Evolutionary conservation across 2,888 invertebrate species (phyloP).

Genomic region (Noctua janthina): DNA sequence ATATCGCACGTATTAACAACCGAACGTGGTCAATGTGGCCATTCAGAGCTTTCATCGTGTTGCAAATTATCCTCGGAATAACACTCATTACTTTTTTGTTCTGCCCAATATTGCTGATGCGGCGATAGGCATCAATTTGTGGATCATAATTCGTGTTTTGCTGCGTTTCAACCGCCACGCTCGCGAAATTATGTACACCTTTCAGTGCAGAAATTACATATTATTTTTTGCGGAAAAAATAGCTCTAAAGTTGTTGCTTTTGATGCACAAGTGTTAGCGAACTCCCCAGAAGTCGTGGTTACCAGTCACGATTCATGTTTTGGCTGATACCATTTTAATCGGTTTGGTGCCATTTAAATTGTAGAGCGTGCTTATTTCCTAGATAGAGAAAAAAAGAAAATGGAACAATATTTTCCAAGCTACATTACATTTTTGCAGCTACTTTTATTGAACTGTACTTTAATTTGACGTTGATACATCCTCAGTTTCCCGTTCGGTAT

Average conservation of each 20-base stretch:
- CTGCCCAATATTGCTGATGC: constrained; percentile 45
- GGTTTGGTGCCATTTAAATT: constrained; percentile 19
- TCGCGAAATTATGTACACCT: constrained; percentile 51
- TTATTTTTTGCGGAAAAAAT: constrained; percentile 8
- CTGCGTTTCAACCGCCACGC: constrained; percentile 40
- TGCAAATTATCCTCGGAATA: constrained; percentile 53
- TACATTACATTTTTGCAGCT: constrained; percentile 19
- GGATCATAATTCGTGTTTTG: constrained; percentile 52
- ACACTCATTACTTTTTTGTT: constrained; percentile 56
- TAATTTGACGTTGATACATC: constrained; percentile 64
- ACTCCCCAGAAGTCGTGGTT: constrained; percentile 47
- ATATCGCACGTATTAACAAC: constrained; percentile 57
- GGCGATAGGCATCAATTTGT: constrained; percentile 59
- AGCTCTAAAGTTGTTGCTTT: constrained; percentile 20
- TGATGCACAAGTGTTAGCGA: constrained; percentile 23
- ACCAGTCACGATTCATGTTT: constrained; percentile 48
- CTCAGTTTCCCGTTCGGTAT: constrained; percentile 46
- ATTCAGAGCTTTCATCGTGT: constrained; percentile 51
- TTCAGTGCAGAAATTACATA: constrained; percentile 45
- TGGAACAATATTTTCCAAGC: neutral
- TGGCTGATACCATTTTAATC: constrained; percentile 10
- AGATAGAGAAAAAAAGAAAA: constrained; percentile 17
- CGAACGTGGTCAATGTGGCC: constrained; percentile 41
- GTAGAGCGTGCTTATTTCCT: constrained; percentile 17
- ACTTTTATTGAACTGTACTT: constrained; percentile 42